Base-by-base conservation (phyloP, 2,797 vertebrate species). In the Darevskia mixta region DNA sequence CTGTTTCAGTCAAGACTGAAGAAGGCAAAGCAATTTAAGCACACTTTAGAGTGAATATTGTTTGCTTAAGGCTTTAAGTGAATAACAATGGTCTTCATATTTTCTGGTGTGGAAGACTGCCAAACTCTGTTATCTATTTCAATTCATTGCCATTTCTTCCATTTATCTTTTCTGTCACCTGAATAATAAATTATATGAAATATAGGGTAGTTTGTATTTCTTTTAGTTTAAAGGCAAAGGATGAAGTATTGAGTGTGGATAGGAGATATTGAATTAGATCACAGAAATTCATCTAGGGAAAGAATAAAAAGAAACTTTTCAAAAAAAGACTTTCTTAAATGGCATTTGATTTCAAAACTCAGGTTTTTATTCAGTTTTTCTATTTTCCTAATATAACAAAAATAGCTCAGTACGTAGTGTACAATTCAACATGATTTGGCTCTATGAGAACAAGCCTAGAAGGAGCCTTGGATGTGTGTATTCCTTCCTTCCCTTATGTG, bases 111-210 rank as follows among this genome's bases (percentile, higher is more conserved):
- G 41, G 20, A 69, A 83, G 32, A 64, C 49, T 72, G 79, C 25
- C 18, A 38, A 15, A 43, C 10, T 49, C 7, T 58, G 35, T 55
- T 76, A 17, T 18, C 20, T 80, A 32, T 49, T 78, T 75, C 38
- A 41, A 4, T 78, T 85, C 79, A 49, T 88, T 88, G 43, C 29
- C 11, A 27, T 29, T 87, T 55, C 49, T 25, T 75, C n/a, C 67
- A 78, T 82, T 2, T 78, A 80, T 66, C 27, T 27, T 82, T 86
- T 86, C 8, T 81, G 25, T 72, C 41, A 32, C 45, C 77, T 76
- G 25, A 81, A 77, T 35, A 58, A 78, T 78, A 45, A 71, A 32
- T 61, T 27, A 83, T 77, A 83, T 7, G 80, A 75, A 66, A 32
- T 69, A 38, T 8, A 55, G 71, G 38, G 55, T 58, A 55, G 38